phyloP scores from a whole-genome alignment of 2,888 invertebrate genomes.

The Eilema caniola region DNA sequence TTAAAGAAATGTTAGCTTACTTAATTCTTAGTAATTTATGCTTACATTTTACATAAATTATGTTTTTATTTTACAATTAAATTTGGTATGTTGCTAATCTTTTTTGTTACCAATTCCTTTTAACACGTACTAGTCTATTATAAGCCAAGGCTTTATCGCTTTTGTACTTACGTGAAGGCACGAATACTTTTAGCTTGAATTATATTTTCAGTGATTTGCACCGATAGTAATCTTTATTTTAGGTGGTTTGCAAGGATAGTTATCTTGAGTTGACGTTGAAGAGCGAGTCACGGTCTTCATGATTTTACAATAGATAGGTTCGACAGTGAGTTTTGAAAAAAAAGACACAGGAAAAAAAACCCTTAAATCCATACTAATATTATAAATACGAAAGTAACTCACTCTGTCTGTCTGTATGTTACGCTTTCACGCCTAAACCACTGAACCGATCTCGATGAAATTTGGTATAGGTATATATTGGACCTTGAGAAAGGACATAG shows the following conservation, averaged over 20 bases:
- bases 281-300: background rate
- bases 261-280: background rate
- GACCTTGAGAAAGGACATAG: too few species aligned
- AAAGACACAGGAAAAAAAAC: too few species aligned
- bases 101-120: background rate
- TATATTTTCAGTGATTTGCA: background rate
- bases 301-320: background rate
- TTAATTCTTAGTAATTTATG: constrained; percentile 27
- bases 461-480: too few species aligned
- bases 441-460: too few species aligned
- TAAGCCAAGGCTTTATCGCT: background rate
- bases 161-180: background rate
- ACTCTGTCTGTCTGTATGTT: too few species aligned
- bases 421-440: too few species aligned
- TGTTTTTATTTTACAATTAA: constrained; percentile 10
- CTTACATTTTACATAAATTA: constrained; percentile 13
- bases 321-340: too few species aligned
- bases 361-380: too few species aligned
- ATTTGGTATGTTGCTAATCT: constrained; percentile 2
- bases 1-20: constrained; percentile 45
- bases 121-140: background rate
- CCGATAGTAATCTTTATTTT: background rate
- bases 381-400: too few species aligned
- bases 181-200: background rate
- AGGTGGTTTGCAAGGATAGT: background rate